A percentile compares a stretch with the other conserved stretches of the same genome.
Evolutionary conservation across 1,140 invertebrate species (phyloP).

Genomic region (Caenorhabditis inopinata): DNA sequence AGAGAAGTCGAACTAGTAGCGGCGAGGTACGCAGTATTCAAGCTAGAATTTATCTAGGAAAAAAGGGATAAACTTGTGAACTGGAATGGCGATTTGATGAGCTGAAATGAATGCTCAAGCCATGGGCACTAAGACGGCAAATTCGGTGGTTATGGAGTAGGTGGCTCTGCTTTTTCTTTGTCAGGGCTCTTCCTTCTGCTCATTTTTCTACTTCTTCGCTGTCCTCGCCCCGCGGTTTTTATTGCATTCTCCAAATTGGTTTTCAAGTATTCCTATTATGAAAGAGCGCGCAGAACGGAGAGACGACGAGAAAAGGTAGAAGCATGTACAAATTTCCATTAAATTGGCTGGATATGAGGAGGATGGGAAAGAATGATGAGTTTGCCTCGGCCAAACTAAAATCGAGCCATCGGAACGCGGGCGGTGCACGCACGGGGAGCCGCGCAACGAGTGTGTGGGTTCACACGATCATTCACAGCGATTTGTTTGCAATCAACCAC

Average conservation of each 20-base stretch:
- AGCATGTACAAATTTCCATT: slow-evolving; percentile 27
- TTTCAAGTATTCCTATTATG: slow-evolving; percentile 30
- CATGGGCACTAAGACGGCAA: neutral
- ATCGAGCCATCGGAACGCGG: too few species aligned
- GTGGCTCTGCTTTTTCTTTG: too few species aligned
- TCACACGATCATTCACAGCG: slow-evolving; percentile 22
- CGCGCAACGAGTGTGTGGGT: slow-evolving; percentile 6
- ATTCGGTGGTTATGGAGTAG: too few species aligned
- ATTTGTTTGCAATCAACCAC: slow-evolving; percentile 23
- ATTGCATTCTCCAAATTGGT: slow-evolving; percentile 24
- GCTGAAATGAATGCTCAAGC: slow-evolving; percentile 1
- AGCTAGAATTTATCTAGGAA: too few species aligned
- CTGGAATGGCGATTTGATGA: neutral
- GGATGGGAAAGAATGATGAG: too few species aligned
- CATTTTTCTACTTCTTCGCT: neutral
- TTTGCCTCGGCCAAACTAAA: too few species aligned
- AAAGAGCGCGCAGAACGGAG: neutral
- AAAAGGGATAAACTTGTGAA: neutral
- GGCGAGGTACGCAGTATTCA: too few species aligned
- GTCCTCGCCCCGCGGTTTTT: neutral
- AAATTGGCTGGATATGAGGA: neutral
- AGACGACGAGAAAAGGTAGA: slow-evolving; percentile 1
- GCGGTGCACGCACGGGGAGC: neutral
- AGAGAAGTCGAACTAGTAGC: too few species aligned
- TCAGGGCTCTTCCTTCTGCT: neutral